These are phyloP conservation scores for Scleropages formosus DNA, from an alignment of 2,797 vertebrate species.

Conservation along the genomic window DNA sequence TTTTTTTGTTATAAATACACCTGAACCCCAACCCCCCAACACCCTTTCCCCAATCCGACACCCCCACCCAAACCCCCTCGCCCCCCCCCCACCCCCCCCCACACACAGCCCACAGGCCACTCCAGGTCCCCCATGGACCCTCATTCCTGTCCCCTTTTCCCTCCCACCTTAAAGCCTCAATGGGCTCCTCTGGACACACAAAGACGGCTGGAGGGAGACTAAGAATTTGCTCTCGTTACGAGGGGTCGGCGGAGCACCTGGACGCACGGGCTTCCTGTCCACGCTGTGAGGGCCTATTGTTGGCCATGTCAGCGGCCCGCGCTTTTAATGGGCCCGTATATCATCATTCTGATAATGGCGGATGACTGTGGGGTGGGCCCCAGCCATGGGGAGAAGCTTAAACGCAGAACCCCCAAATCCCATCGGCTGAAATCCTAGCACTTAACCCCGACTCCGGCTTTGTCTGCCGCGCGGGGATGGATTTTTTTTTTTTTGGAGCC, in stretches of 20 bases:
- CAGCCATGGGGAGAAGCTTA: slow-evolving; percentile 58
- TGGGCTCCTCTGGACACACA: slow-evolving; percentile 52
- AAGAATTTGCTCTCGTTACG: slow-evolving; percentile 58
- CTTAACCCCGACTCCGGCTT: slow-evolving; percentile 75
- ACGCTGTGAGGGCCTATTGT: slow-evolving; percentile 77
- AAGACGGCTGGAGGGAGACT: slow-evolving; percentile 48
- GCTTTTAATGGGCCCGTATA: slow-evolving; percentile 67
- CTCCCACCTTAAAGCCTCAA: slow-evolving; percentile 38
- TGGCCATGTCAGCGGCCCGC: slow-evolving; percentile 70
- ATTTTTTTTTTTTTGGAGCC: slow-evolving; percentile 51
- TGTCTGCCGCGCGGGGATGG: slow-evolving; percentile 54
- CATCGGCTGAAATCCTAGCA: slow-evolving; percentile 78
- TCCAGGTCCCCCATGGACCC: slow-evolving; percentile 33
- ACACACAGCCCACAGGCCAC: slow-evolving; percentile 12
- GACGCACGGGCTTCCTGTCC: slow-evolving; percentile 68
- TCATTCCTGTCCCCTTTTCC: slow-evolving; percentile 28
- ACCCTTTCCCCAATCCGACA: slow-evolving; percentile 20
- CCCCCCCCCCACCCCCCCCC: neutral
- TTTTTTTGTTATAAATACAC: slow-evolving; percentile 53
- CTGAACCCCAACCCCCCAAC: slow-evolving; percentile 31
- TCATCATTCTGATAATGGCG: slow-evolving; percentile 70
- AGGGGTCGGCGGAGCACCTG: slow-evolving; percentile 64
- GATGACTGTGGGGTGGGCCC: slow-evolving; percentile 61
- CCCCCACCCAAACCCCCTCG: slow-evolving; percentile 16
- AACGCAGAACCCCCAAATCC: slow-evolving; percentile 64